Evolutionary conservation across 2,888 invertebrate genomes (phyloP).

Genomic region (Iselma pallidipennis): DNA sequence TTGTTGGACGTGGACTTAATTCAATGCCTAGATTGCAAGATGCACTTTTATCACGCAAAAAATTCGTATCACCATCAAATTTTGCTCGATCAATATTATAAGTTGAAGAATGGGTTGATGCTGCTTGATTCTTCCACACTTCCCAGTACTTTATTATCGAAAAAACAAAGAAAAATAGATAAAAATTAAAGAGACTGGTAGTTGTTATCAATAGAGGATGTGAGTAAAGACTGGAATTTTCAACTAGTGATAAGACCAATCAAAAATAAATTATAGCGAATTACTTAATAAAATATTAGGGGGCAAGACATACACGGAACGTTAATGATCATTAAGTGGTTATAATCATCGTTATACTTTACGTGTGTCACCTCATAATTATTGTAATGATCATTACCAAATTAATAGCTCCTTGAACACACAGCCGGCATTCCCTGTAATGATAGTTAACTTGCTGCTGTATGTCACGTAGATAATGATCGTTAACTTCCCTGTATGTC

Average conservation of each 20-base stretch:
- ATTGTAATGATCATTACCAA: too few species aligned
- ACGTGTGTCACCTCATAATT: too few species aligned
- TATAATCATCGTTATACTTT: too few species aligned
- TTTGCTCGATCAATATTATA: slow-evolving; percentile 50
- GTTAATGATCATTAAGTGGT: too few species aligned
- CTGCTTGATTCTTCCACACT: slow-evolving; percentile 65
- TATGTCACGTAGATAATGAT: too few species aligned
- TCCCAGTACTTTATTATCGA: slow-evolving; percentile 67
- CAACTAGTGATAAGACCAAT: neutral
- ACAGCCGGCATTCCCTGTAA: too few species aligned
- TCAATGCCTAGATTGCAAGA: slow-evolving; percentile 78
- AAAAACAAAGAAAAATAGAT: neutral
- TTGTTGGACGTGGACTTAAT: slow-evolving; percentile 69
- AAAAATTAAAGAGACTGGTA: slow-evolving; percentile 25
- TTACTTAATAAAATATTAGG: too few species aligned
- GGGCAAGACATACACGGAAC: too few species aligned
- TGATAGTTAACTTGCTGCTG: too few species aligned
- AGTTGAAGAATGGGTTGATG: slow-evolving; percentile 54
- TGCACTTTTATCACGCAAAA: slow-evolving; percentile 76
- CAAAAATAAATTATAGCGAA: too few species aligned
- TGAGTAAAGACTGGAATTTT: slow-evolving; percentile 14
- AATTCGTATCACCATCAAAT: slow-evolving; percentile 56
- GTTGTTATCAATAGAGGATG: slow-evolving; percentile 40
- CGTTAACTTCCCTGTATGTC: too few species aligned
- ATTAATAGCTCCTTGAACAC: too few species aligned